phyloP scores from a whole-genome alignment of 92 coral and sea anemone species.

The Zoanthus sansibaricus region DNA sequence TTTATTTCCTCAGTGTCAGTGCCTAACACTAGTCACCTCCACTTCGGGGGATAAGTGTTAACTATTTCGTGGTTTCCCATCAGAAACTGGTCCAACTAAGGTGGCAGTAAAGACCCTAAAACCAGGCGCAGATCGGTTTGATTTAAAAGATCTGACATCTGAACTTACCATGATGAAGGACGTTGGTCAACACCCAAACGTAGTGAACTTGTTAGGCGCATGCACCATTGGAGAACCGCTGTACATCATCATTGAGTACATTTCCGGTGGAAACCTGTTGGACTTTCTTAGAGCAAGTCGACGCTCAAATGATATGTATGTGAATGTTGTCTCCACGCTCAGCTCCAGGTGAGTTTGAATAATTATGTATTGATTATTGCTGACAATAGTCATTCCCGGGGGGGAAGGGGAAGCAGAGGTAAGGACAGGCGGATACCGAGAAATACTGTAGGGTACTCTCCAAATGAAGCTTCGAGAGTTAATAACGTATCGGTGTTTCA shows the following conservation, averaged over 20 bases:
- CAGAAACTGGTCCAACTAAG: conserved; percentile 68
- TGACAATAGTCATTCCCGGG: not conserved
- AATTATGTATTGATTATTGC: not conserved
- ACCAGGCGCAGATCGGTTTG: conserved; percentile 73
- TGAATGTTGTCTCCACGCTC: conserved; percentile 77
- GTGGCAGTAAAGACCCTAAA: conserved; percentile 85
- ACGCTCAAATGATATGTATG: conserved; percentile 70
- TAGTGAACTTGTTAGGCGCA: conserved; percentile 85
- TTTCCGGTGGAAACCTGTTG: conserved; percentile 82
- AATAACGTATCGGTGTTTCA: too few relatives aligned
- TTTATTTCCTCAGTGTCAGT: too few relatives aligned
- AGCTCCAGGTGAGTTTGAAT: conserved; percentile 60
- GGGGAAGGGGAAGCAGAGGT: too few relatives aligned
- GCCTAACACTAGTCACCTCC: too few relatives aligned
- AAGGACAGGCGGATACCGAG: too few relatives aligned
- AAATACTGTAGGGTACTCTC: too few relatives aligned
- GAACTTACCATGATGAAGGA: conserved; percentile 93
- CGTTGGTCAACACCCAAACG: conserved; percentile 87
- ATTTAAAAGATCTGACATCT: conserved; percentile 71
- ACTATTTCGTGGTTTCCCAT: not conserved
- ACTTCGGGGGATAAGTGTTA: too few relatives aligned
- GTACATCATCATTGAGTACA: conserved; percentile 83
- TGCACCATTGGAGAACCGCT: conserved; percentile 87
- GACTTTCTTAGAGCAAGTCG: conserved; percentile 80
- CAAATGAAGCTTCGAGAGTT: too few relatives aligned